These are phyloP conservation scores for Apodemus sylvaticus DNA, from an alignment of 2,113 vertebrate genomes.

Conservation along the genomic window DNA sequence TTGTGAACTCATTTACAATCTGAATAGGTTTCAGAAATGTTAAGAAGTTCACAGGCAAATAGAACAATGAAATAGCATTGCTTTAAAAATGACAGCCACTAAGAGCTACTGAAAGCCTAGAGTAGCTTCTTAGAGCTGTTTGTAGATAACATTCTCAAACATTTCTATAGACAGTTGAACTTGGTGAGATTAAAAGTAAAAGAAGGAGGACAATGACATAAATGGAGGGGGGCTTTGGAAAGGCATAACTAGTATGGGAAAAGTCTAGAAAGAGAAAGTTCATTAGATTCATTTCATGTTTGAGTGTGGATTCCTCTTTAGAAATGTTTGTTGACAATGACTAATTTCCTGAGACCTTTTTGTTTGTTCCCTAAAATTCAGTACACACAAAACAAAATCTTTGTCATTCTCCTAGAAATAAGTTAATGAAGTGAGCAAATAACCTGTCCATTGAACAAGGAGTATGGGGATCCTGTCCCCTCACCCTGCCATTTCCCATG, in stretches of 20 bases:
- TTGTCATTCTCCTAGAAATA: background rate
- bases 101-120: background rate
- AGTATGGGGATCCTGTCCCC: background rate
- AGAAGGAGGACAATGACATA: background rate
- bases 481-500: background rate
- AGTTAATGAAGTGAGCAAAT: background rate
- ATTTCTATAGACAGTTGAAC: background rate
- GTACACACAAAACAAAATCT: background rate
- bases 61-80: background rate
- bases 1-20: background rate
- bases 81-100: background rate
- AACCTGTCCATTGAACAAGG: background rate
- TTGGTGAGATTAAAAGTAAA: background rate
- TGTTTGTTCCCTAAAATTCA: conserved; percentile 12
- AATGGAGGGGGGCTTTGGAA: background rate
- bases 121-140: background rate
- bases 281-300: background rate
- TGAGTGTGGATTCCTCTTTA: background rate
- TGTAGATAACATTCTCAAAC: background rate
- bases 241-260: background rate
- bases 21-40: background rate
- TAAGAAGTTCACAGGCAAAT: background rate
- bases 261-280: background rate
- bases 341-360: background rate
- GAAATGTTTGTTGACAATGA: background rate